Conservation (phyloP, 1,140 invertebrate genomes). For the Campoletis sonorensis region DNA sequence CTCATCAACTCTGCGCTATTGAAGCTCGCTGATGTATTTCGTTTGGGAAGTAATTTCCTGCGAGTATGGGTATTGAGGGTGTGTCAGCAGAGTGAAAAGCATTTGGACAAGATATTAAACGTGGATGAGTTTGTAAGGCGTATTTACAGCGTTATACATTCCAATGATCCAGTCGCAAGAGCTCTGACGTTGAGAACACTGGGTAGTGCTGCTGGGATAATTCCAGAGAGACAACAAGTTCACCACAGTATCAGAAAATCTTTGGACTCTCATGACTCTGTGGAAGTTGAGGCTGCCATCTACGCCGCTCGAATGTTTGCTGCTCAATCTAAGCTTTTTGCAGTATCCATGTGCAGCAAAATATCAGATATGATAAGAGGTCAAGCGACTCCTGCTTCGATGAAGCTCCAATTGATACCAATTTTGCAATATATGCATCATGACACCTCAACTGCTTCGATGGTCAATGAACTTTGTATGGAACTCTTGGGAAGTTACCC, state of each 20-base stretch:
- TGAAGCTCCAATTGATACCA: conserved; percentile 93
- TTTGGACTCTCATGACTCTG: conserved; percentile 95
- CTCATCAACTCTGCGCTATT: conserved; percentile 97
- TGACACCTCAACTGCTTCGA: conserved; percentile 88
- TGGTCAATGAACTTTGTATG: conserved; percentile 87
- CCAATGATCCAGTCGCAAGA: conserved; percentile 96
- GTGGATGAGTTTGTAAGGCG: conserved; percentile 96
- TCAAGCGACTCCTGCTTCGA: conserved; percentile 92
- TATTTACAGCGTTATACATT: conserved; percentile 97
- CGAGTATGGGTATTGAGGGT: conserved; percentile 95
- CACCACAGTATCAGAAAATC: conserved; percentile 95
- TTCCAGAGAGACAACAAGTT: conserved; percentile 94
- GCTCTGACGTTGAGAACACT: conserved; percentile 93
- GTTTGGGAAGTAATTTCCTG: conserved; percentile 94
- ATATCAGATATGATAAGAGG: conserved; percentile 97
- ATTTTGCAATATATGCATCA: conserved; percentile 97
- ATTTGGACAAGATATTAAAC: conserved; percentile 97
- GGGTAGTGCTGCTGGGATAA: conserved; percentile 94
- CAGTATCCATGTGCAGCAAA: conserved; percentile 97
- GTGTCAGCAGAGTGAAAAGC: conserved; percentile 96
- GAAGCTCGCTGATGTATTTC: conserved; percentile 96
- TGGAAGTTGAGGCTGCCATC: conserved; percentile 97
- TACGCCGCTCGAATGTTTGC: conserved; percentile 96
- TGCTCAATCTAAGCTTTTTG: conserved; percentile 94
- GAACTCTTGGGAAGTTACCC: conserved; percentile 92